A percentile compares a stretch with the other conserved stretches of the same genome.
Evolutionary conservation across 35 echinoderm and acorn worm species (phyloP).

Genomic region (Diadema setosum): DNA sequence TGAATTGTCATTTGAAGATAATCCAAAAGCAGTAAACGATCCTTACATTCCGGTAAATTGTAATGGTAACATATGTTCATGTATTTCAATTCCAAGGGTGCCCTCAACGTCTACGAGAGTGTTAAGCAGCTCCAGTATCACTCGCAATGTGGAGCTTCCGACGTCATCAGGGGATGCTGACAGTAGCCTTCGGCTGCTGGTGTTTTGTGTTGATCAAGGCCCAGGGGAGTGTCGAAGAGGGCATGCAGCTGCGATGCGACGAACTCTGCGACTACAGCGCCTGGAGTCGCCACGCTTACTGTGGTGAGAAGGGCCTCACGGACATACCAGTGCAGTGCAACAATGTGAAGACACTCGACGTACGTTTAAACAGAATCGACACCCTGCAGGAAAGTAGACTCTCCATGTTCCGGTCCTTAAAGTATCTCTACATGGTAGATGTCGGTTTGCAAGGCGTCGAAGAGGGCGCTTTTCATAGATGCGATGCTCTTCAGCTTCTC

Average conservation of each 20-base stretch:
- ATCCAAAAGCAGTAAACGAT: too few relatives aligned
- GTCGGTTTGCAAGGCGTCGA: neutral
- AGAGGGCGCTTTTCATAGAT: neutral
- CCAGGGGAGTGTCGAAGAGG: neutral
- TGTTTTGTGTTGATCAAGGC: neutral
- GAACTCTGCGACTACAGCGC: neutral
- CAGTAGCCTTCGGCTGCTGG: neutral
- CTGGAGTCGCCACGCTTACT: neutral
- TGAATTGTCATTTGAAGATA: too few relatives aligned
- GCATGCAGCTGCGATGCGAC: neutral
- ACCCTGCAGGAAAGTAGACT: neutral
- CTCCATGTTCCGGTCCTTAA: neutral
- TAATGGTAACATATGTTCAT: too few relatives aligned
- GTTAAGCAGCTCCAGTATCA: too few relatives aligned
- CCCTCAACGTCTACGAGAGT: too few relatives aligned
- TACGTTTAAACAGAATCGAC: neutral
- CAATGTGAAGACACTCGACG: neutral
- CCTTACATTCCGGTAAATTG: too few relatives aligned
- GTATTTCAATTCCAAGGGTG: too few relatives aligned
- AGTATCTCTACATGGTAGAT: neutral
- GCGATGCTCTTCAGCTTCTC: neutral
- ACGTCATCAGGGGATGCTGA: neutral
- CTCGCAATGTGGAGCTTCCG: neutral
- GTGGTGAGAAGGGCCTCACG: neutral
- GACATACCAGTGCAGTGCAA: neutral